These are phyloP conservation scores for Ernsta delagoae DNA, from an alignment of 2,888 invertebrate species.

Conservation along the genomic window DNA sequence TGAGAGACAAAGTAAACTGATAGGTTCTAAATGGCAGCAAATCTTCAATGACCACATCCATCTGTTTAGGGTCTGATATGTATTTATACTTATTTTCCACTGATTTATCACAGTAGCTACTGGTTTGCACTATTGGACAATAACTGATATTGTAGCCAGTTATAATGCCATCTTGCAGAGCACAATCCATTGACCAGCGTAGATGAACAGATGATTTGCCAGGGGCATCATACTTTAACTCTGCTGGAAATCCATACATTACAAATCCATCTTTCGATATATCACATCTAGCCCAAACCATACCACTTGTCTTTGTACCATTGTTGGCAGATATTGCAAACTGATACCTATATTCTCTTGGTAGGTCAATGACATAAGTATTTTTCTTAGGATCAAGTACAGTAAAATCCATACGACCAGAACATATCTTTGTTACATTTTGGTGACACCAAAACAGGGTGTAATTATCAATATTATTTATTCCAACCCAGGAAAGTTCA, in stretches of 20 bases:
- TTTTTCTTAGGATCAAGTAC: constrained; percentile 62
- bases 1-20: constrained; percentile 87
- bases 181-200: constrained; percentile 91
- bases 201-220: constrained; percentile 78
- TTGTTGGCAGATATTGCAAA: constrained; percentile 94
- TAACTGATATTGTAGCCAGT: constrained; percentile 88
- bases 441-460: constrained; percentile 92
- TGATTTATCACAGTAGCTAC: constrained; percentile 82
- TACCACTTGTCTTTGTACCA: constrained; percentile 89
- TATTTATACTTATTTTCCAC: constrained; percentile 64
- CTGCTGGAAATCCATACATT: constrained; percentile 83
- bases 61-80: constrained; percentile 74
- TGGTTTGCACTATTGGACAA: constrained; percentile 86
- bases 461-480: constrained; percentile 86
- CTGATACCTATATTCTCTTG: constrained; percentile 86
- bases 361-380: constrained; percentile 86
- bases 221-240: constrained; percentile 63
- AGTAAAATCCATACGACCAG: constrained; percentile 77
- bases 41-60: constrained; percentile 83
- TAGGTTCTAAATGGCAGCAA: constrained; percentile 92
- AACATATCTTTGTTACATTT: constrained; percentile 79
- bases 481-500: constrained; percentile 83
- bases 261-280: constrained; percentile 74
- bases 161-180: constrained; percentile 88
- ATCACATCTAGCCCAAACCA: constrained; percentile 92